phyloP scores from a whole-genome alignment of 2,888 invertebrate genomes.

The Crossocerus cetratus region DNA sequence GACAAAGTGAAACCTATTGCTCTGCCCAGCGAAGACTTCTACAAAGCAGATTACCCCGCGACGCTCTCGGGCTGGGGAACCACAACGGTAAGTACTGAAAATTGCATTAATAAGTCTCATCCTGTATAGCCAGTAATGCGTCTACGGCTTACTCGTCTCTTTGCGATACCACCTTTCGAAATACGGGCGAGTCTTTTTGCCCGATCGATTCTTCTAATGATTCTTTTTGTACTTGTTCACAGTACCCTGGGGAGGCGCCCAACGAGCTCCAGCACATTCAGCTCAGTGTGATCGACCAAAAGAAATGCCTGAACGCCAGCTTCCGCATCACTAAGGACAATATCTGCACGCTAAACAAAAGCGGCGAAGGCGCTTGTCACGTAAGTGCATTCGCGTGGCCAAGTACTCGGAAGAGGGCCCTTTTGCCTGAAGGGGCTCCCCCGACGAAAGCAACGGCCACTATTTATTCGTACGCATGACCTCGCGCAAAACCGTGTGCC shows the following conservation, averaged over 20 bases:
- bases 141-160: not conserved
- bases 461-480: constrained; percentile 24
- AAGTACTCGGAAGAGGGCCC: constrained; percentile 32
- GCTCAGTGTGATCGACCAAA: constrained; percentile 78
- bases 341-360: constrained; percentile 80
- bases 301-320: constrained; percentile 73
- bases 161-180: not conserved
- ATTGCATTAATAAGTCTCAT: not conserved
- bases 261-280: constrained; percentile 80
- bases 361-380: constrained; percentile 82
- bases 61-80: constrained; percentile 74
- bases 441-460: constrained; percentile 26
- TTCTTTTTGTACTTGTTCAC: not conserved
- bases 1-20: constrained; percentile 67
- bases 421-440: constrained; percentile 40
- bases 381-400: constrained; percentile 74
- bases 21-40: constrained; percentile 65
- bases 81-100: constrained; percentile 62
- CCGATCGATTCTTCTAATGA: no score
- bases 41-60: constrained; percentile 68
- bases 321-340: constrained; percentile 78
- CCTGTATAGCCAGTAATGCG: not conserved
- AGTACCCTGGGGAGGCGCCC: constrained; percentile 80
- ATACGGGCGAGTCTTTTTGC: no score
- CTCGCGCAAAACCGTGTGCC: constrained; percentile 33